Evolutionary conservation across 2,797 vertebrate genomes (phyloP), one percentile per base, ranked within the genome.

Genomic region (Periophthalmus magnuspinnatus): DNA sequence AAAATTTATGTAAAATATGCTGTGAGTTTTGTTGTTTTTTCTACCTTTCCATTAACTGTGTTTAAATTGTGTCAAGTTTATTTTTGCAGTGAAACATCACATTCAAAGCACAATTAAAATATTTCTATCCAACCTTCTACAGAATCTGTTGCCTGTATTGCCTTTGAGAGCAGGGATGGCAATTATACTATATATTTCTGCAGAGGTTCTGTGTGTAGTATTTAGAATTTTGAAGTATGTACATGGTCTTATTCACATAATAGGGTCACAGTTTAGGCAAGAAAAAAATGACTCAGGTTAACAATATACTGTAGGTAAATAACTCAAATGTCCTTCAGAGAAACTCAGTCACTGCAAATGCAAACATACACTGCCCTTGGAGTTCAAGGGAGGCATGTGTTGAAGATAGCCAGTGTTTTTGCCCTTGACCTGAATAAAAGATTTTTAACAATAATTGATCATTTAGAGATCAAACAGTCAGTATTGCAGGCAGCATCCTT

Each of bases 271-370:
- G 32, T 21, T 89, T 84, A 86, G 85, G 88, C 85, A 85, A 86
- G 88, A 86, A 81, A 74, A 34, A 60, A 38, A 89, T 92, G 91
- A 87, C 82, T 73, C 76, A 72, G 71, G 78, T 24, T 24, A 28
- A 58, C 61, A 45, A 63, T 45, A 45, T 24, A 63, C 9, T 36
- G 33, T 60, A 10, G 17, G 34, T 47, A 63, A 56, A 4, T 52
- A 17, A 10, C 7, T 4, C 16, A 71, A 36, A 50, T 47, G 47
- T 36, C 22, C 8, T 64, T 72, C 65, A 64, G 47, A 74, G 67
- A 38, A 62, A 21, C 36, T 38, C 34, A 22, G n/a, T 41, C 36
- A 62, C 34, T 22, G 10, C n/a, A 41, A 62, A 38, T 62, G 58
- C 33, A 60, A 63, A 24, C 10, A 28, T 54, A 41, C 4, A 36